Percentiles rank a stretch among this genome's conserved stretches.
These are phyloP conservation scores for Micrasema minimum DNA, from an alignment of 1,140 invertebrate genomes.

Conservation along the genomic window DNA sequence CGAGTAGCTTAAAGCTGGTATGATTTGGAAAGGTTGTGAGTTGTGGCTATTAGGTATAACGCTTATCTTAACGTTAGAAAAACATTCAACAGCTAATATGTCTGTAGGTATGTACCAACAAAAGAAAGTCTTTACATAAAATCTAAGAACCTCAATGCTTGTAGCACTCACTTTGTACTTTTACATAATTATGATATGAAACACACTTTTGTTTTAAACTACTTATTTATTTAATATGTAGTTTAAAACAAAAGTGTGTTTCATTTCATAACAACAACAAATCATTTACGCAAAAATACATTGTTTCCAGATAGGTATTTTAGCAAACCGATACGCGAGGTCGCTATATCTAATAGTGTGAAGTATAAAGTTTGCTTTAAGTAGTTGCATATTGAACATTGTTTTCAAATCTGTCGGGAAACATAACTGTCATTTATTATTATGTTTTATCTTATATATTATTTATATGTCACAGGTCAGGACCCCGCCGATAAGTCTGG, in stretches of 20 bases:
- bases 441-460: background rate
- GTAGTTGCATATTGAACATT: background rate
- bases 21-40: constrained; percentile 1
- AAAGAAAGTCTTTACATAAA: too few species aligned
- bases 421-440: background rate
- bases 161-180: too few species aligned
- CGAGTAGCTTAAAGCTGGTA: too few species aligned
- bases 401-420: background rate
- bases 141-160: too few species aligned
- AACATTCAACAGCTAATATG: background rate
- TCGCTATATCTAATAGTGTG: background rate
- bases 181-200: too few species aligned
- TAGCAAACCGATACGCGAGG: background rate
- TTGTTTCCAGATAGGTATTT: background rate
- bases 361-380: background rate
- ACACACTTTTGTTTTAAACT: too few species aligned
- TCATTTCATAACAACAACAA: too few species aligned
- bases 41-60: background rate
- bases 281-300: too few species aligned
- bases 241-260: too few species aligned
- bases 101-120: too few species aligned
- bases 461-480: constrained; percentile 13
- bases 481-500: constrained; percentile 10
- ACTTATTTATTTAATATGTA: too few species aligned
- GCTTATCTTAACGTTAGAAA: background rate